Percentiles rank a stretch among this genome's conserved stretches.
Evolutionary conservation across 1,140 invertebrate genomes (phyloP).

Genomic region (Sarcophaga peregrina): DNA sequence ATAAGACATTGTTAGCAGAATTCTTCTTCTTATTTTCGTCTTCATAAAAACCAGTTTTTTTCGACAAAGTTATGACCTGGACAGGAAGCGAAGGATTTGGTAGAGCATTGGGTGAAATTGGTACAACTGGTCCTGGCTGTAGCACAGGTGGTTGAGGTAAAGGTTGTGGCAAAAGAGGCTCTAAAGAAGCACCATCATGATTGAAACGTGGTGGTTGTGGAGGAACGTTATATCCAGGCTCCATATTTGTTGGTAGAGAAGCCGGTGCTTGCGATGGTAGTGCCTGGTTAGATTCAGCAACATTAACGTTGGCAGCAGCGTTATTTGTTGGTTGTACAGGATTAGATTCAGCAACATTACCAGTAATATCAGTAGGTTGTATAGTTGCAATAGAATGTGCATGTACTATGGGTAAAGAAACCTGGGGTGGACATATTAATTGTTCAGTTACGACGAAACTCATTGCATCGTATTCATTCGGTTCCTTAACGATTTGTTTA

Average conservation of each 20-base stretch:
- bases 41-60: conserved; percentile 32
- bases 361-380: not conserved
- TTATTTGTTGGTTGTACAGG: not conserved
- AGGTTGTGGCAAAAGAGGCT: not conserved
- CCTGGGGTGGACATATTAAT: conserved; percentile 24
- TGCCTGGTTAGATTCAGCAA: not conserved
- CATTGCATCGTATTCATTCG: not conserved
- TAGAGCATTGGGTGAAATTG: not conserved
- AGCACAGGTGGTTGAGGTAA: not conserved
- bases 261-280: not conserved
- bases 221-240: not conserved
- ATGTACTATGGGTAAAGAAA: not conserved
- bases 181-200: not conserved
- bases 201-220: not conserved
- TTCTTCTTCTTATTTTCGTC: conserved; percentile 27
- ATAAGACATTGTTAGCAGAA: not conserved
- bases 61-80: conserved; percentile 29
- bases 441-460: conserved; percentile 27
- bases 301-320: not conserved
- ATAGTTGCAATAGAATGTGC: not conserved
- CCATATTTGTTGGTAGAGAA: not conserved
- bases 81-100: not conserved
- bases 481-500: conserved; percentile 25
- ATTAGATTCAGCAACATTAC: not conserved
- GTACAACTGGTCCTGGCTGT: not conserved